Evolutionary conservation across 2,113 vertebrate species (phyloP).

Genomic region (Dipodomys ordii): DNA sequence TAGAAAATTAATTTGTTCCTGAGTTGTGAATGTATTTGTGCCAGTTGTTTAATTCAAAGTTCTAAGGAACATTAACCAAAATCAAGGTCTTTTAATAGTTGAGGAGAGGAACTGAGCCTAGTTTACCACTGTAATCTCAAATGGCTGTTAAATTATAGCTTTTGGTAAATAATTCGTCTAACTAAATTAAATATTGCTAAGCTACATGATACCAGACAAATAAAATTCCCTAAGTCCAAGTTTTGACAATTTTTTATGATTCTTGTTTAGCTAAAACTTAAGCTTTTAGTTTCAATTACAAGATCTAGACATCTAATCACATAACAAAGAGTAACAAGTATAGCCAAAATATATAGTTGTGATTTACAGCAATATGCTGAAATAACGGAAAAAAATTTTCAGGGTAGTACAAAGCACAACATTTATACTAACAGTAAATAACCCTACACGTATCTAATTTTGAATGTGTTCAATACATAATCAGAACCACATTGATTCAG

Average conservation of each 20-base stretch:
- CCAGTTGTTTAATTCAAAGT: background rate
- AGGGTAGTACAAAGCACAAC: background rate
- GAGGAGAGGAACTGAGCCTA: background rate
- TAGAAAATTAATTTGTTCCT: background rate
- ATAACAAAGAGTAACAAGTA: background rate
- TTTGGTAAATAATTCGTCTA: background rate
- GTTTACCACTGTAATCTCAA: background rate
- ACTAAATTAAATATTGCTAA: background rate
- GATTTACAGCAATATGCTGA: background rate
- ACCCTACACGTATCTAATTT: conserved; percentile 8
- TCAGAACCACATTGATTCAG: background rate
- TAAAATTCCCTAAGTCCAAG: background rate
- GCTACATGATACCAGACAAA: background rate
- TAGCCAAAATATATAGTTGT: background rate
- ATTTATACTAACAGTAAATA: background rate
- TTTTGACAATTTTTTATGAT: background rate
- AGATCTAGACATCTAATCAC: background rate
- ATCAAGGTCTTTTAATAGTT: background rate
- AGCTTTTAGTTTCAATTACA: rapidly evolving
- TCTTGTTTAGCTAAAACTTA: background rate
- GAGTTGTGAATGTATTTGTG: background rate
- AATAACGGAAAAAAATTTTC: background rate
- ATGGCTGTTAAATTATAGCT: too few species aligned
- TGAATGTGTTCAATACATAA: background rate
- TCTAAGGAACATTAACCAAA: background rate